phyloP scores from a whole-genome alignment of 2,113 vertebrate species.

The Malurus alboscapulatus region DNA sequence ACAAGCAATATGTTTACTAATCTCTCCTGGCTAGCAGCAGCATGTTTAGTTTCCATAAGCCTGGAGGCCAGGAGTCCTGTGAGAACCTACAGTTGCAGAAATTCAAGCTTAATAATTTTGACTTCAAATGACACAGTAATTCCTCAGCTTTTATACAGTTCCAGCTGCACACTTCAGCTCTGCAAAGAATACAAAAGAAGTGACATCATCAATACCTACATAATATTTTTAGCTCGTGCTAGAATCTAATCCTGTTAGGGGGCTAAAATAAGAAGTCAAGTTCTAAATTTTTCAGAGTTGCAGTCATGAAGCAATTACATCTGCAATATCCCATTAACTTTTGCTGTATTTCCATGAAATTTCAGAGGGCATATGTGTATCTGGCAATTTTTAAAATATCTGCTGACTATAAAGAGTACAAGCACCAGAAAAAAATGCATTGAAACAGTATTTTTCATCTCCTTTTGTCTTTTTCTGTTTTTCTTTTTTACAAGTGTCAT shows the following conservation, averaged over 20 bases:
- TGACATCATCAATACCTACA: not conserved
- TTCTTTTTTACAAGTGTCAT: not conserved
- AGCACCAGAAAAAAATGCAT: not conserved
- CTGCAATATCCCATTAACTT: not conserved
- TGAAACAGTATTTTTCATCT: not conserved
- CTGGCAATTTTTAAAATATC: not conserved
- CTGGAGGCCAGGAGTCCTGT: conserved; percentile 30
- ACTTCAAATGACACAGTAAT: conserved; percentile 18
- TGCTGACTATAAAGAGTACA: not conserved
- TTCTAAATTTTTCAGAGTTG: not conserved
- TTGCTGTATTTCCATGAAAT: not conserved
- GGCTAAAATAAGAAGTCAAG: not conserved
- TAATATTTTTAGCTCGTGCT: conserved; percentile 3
- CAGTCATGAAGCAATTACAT: not conserved
- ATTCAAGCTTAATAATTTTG: conserved; percentile 28
- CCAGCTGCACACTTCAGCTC: conserved; percentile 18
- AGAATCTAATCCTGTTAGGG: not conserved
- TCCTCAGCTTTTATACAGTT: not conserved
- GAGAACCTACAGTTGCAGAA: conserved; percentile 29
- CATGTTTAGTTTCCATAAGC: conserved; percentile 24
- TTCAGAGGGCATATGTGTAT: not conserved
- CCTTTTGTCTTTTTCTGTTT: not conserved
- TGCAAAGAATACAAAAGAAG: conserved; percentile 18
- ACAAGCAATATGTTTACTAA: conserved; percentile 52
- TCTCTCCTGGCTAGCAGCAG: conserved; percentile 28